Percentiles rank a stretch among this genome's conserved stretches.
Evolutionary conservation across 2,797 vertebrate genomes (phyloP).

Genomic region (Sebastes hubbsi): DNA sequence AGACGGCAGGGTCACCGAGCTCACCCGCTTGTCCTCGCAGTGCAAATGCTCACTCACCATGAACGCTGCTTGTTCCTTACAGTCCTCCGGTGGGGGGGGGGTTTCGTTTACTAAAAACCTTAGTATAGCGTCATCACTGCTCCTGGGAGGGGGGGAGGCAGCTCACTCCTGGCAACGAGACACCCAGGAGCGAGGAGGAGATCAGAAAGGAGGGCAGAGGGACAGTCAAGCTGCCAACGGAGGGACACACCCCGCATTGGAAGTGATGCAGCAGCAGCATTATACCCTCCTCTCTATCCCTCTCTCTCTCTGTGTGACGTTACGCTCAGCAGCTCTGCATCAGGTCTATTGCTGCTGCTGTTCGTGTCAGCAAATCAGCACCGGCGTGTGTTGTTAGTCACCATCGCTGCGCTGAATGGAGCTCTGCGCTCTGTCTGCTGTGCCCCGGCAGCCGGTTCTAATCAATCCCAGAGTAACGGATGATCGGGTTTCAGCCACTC

Average conservation of each 20-base stretch:
- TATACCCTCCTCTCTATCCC: conserved; percentile 26
- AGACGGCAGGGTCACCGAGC: conserved; percentile 11
- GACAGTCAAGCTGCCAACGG: conserved; percentile 41
- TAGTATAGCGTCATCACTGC: conserved; percentile 59
- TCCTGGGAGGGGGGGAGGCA: conserved; percentile 7
- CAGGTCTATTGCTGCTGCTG: conserved; percentile 39
- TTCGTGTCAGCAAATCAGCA: conserved; percentile 66
- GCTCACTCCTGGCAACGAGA: conserved; percentile 71
- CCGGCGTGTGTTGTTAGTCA: conserved; percentile 56
- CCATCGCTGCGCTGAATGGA: conserved; percentile 32
- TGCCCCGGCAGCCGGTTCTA: conserved; percentile 53
- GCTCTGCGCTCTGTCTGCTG: conserved; percentile 47
- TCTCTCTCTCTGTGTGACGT: conserved; percentile 41
- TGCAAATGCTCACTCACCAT: conserved; percentile 82
- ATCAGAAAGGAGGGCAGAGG: conserved; percentile 40
- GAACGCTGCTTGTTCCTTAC: conserved; percentile 81
- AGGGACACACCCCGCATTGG: conserved; percentile 65
- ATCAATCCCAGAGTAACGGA: conserved; percentile 66
- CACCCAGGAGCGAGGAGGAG: conserved; percentile 49
- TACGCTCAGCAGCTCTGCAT: conserved; percentile 62
- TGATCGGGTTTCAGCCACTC: conserved; percentile 42
- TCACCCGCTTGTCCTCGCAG: conserved; percentile 17
- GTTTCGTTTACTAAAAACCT: conserved; percentile 46
- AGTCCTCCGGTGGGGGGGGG: conserved; percentile 64
- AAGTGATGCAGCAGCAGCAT: conserved; percentile 67